Base-by-base conservation (phyloP, 2,113 vertebrate genomes). In the Morone chrysops region DNA sequence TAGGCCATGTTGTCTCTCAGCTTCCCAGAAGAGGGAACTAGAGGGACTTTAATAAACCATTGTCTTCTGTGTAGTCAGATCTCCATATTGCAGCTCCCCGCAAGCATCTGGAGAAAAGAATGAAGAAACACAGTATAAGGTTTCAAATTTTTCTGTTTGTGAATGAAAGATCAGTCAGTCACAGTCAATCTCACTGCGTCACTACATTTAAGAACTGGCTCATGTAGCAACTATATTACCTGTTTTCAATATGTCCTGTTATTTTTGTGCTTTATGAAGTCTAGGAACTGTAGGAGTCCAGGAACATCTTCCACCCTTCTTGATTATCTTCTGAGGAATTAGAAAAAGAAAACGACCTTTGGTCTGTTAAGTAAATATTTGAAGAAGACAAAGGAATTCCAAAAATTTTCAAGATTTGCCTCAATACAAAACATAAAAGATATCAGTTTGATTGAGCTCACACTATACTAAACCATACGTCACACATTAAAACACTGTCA, bases 1-100 rank as follows among this genome's bases (percentile, higher is more conserved):
- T 16, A 73, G 22, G 5, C 3, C 31, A 56, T 72, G 81, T 57
- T 25, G 11, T 90, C 43, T 66, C 31, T 54, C 11, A 9, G 78
- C 31, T 56, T 67, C 54, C 87, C 93, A 91, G 72, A 79, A 88
- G 93, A 84, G 87, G 91, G 86, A 86, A 68, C 85, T 76, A 90
- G 72, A 82, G 82, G 63, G 60, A 62, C 53, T 78, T 53, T 16
- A 41, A 74, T 51, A n/a, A 12, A 53, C 54, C 18, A 6, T 3
- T 8, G 4, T 17, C 6, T 16, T 71, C n/a, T 40, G 14, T 47
- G 45, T 12, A 77, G 61, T 60, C 40, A 20, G 14, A 22, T 38
- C 25, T 78, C 40, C 53, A 62, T 81, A 59, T 80, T 88, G 81
- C 59, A 83, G 69, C 68, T 83, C 77, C 18, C 20, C 2, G 9